Conservation (phyloP, 2,888 invertebrate species). For the Anarsia innoxiella region DNA sequence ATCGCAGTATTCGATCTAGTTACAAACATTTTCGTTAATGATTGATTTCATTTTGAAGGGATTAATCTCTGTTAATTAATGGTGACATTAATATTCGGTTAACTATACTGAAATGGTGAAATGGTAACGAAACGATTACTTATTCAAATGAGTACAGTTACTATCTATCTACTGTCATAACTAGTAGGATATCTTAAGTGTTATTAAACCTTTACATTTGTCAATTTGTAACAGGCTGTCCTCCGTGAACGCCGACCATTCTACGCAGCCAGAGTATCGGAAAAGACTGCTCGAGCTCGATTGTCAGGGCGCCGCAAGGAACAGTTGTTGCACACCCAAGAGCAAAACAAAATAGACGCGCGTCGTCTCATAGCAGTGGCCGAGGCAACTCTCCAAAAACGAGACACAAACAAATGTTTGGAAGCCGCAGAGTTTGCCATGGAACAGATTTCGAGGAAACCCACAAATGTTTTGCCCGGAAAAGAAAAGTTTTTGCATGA, state of each 20-base stretch:
- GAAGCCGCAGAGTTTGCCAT: slow-evolving; percentile 59
- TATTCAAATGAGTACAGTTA: no score
- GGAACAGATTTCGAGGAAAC: slow-evolving; percentile 54
- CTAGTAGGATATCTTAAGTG: no score
- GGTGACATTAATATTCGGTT: no score
- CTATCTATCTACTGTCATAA: no score
- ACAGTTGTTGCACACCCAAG: slow-evolving; percentile 42
- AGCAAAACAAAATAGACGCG: slow-evolving; percentile 49
- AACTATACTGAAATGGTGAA: no score
- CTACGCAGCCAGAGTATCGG: slow-evolving; percentile 52
- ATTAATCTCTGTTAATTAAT: no score
- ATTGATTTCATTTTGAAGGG: no score
- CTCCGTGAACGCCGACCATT: slow-evolving; percentile 55
- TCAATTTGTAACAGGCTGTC: slow-evolving; percentile 33
- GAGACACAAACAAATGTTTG: slow-evolving; percentile 50
- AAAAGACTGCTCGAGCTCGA: slow-evolving; percentile 42
- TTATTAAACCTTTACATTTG: not conserved
- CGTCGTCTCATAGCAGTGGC: slow-evolving; percentile 44
- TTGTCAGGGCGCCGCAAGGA: slow-evolving; percentile 44
- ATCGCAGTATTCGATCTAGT: no score
- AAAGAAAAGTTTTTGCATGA: slow-evolving; percentile 56
- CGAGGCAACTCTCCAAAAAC: slow-evolving; percentile 34
- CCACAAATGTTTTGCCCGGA: slow-evolving; percentile 42
- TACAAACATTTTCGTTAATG: no score
- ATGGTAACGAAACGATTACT: no score